phyloP scores from a whole-genome alignment of 2,888 invertebrate genomes.

The Ochlodes sylvanus region DNA sequence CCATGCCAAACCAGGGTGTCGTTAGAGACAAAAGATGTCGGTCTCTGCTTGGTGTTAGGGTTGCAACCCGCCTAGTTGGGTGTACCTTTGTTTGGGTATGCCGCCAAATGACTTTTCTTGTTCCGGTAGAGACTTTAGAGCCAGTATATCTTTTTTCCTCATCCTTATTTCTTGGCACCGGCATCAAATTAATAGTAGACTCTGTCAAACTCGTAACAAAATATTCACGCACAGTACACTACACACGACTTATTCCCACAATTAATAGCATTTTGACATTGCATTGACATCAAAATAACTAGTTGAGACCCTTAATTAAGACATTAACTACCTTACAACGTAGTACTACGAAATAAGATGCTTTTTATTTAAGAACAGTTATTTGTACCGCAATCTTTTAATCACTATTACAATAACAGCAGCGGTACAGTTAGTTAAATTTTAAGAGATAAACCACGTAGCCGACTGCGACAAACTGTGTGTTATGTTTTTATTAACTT shows the following conservation, averaged over 20 bases:
- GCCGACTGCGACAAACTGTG: constrained; percentile 12
- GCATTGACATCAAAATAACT: constrained; percentile 8
- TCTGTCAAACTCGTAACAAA: no score
- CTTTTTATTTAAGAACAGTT: constrained; percentile 39
- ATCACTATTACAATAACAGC: constrained; percentile 45
- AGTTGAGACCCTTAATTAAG: not conserved
- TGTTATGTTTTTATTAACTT: constrained; percentile 4
- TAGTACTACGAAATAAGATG: constrained; percentile 4
- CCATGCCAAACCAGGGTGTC: no score
- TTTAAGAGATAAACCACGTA: constrained; percentile 14
- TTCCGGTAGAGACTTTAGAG: no score
- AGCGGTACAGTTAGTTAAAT: constrained; percentile 14
- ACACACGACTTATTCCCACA: not conserved
- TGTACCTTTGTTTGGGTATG: no score
- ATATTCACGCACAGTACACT: no score
- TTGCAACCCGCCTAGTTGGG: no score
- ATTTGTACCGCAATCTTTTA: constrained; percentile 43
- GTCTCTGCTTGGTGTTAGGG: no score
- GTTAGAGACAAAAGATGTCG: no score
- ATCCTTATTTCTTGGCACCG: no score
- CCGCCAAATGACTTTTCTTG: no score
- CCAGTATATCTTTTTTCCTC: no score
- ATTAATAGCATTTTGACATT: constrained; percentile 11
- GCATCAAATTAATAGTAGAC: no score
- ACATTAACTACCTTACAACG: constrained; percentile 5